Evolutionary conservation across 2,797 vertebrate genomes (phyloP).

Genomic region (Gambusia yucatana): DNA sequence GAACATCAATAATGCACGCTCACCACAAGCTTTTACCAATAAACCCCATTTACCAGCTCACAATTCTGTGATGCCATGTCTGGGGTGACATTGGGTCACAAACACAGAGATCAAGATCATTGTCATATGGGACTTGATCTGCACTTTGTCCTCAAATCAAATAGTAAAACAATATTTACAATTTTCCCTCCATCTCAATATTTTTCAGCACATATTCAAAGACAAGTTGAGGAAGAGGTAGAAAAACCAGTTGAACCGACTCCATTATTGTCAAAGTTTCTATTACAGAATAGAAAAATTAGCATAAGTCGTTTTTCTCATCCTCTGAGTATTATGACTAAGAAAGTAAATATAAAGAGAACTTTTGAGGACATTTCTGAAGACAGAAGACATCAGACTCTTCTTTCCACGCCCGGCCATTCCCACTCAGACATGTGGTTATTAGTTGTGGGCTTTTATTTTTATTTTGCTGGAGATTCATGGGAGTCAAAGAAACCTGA

Average conservation of each 20-base stretch:
- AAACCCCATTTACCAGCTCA: conserved; percentile 41
- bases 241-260: neutral
- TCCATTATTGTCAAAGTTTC: neutral
- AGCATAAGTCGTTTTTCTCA: neutral
- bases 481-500: neutral
- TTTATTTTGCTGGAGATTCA: neutral
- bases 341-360: neutral
- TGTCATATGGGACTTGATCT: neutral
- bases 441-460: neutral
- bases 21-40: conserved; percentile 54
- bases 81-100: neutral
- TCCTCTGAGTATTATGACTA: neutral
- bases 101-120: neutral
- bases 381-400: neutral
- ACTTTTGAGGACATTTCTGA: neutral
- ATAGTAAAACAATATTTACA: neutral
- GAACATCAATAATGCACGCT: conserved; percentile 59
- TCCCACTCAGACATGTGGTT: neutral
- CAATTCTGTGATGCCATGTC: neutral
- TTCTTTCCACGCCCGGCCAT: neutral
- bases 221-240: neutral
- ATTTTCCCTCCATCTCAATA: neutral
- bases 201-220: neutral
- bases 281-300: neutral
- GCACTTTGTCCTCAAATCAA: neutral